Conservation (phyloP, 2,888 invertebrate genomes). For the Lobophora halterata region DNA sequence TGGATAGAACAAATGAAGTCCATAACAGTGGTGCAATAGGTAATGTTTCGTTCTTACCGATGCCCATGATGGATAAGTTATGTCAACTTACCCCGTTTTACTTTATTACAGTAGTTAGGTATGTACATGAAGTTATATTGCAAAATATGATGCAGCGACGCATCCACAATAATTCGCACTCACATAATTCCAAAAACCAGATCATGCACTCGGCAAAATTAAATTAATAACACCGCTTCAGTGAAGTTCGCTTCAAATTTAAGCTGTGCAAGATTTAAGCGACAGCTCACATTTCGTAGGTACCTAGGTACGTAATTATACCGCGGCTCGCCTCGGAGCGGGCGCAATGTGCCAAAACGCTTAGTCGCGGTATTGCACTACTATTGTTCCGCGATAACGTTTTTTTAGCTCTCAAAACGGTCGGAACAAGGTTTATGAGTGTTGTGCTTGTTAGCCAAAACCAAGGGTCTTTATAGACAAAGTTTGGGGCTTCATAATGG, state of each 20-base stretch:
- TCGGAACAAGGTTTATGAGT: constrained; percentile 28
- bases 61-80: no score
- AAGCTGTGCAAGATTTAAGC: constrained; percentile 76
- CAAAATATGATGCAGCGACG: constrained; percentile 1
- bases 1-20: no score
- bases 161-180: constrained; percentile 6
- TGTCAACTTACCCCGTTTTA: no score
- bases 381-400: constrained; percentile 43
- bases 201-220: constrained; percentile 53
- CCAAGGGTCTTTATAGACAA: constrained; percentile 21
- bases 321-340: constrained; percentile 59
- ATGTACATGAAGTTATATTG: no score
- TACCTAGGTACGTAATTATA: constrained; percentile 72
- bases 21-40: no score
- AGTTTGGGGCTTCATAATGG: constrained; percentile 24
- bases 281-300: constrained; percentile 71
- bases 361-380: constrained; percentile 66
- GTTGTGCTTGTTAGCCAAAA: constrained; percentile 31
- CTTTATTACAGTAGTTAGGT: no score
- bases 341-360: constrained; percentile 77
- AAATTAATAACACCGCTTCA: constrained; percentile 64
- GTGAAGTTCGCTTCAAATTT: constrained; percentile 70
- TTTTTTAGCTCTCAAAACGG: constrained; percentile 28
- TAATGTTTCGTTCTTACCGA: no score
- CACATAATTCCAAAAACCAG: constrained; percentile 29